phyloP scores from a whole-genome alignment of 2,113 vertebrate genomes.

The Mirza zaza region DNA sequence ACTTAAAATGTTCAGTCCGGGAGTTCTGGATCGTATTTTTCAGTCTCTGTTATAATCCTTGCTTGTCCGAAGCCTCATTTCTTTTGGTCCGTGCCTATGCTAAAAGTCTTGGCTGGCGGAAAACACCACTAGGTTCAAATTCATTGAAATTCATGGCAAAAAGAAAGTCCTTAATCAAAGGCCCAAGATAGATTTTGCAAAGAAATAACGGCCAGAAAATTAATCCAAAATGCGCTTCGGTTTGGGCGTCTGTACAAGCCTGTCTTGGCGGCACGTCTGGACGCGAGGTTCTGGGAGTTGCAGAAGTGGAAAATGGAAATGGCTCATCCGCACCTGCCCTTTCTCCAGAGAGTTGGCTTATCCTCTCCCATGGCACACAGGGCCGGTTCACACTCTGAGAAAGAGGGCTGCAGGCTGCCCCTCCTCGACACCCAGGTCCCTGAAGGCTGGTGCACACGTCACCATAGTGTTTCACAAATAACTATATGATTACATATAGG shows the following conservation, averaged over 20 bases:
- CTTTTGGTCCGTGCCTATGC: not conserved
- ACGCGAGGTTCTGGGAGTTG: slow-evolving; percentile 80
- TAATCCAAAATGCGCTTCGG: slow-evolving; percentile 72
- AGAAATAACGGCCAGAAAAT: slow-evolving; percentile 80
- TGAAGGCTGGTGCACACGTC: not conserved
- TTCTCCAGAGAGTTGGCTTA: slow-evolving; percentile 78
- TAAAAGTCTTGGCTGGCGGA: slow-evolving; percentile 3
- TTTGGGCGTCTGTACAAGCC: slow-evolving; percentile 74
- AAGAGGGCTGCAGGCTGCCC: not conserved
- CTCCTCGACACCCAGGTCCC: not conserved
- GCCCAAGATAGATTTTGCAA: slow-evolving; percentile 66
- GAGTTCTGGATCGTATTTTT: not conserved
- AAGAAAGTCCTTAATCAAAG: slow-evolving; percentile 69
- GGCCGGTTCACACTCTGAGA: not conserved
- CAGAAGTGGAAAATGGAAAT: slow-evolving; percentile 87
- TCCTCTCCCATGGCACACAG: slow-evolving; percentile 46
- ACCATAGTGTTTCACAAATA: not conserved
- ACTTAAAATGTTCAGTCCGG: not conserved
- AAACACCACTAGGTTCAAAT: slow-evolving; percentile 16
- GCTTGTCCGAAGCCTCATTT: not conserved
- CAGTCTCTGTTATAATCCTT: not conserved
- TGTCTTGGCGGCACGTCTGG: slow-evolving; percentile 76
- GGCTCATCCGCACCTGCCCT: slow-evolving; percentile 83
- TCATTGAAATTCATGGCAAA: slow-evolving; percentile 73
- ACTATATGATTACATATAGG: no score